Percentiles rank a stretch among this genome's conserved stretches.
Conservation (phyloP, 1,140 invertebrate genomes). For the Ylistrum balloti region DNA sequence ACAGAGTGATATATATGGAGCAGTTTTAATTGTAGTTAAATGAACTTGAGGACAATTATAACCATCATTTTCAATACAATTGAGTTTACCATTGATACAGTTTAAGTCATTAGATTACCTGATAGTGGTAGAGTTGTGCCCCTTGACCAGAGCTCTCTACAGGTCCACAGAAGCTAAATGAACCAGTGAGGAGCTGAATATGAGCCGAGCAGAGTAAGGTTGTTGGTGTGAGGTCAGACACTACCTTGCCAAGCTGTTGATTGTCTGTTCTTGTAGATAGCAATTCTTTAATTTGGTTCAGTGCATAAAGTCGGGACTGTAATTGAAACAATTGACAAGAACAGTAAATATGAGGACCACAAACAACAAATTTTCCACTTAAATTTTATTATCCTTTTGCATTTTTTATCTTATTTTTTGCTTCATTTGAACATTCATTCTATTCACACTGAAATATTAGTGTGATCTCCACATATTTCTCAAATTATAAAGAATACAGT, state of each 20-base stretch:
- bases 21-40: too few relatives aligned
- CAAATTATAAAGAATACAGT: too few relatives aligned
- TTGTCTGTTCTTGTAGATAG: slow-evolving; percentile 81
- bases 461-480: too few relatives aligned
- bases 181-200: slow-evolving; percentile 85
- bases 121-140: slow-evolving; percentile 79
- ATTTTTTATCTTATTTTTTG: too few relatives aligned
- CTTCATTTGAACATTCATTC: too few relatives aligned
- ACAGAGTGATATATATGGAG: too few relatives aligned
- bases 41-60: too few relatives aligned
- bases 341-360: slow-evolving; percentile 37
- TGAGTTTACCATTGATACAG: too few relatives aligned
- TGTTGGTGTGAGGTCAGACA: slow-evolving; percentile 63
- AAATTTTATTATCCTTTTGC: too few relatives aligned
- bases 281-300: slow-evolving; percentile 83
- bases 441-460: too few relatives aligned
- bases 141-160: slow-evolving; percentile 57
- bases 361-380: too few relatives aligned
- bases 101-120: slow-evolving; percentile 64
- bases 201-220: slow-evolving; percentile 83
- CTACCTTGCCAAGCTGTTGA: slow-evolving; percentile 60
- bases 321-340: slow-evolving; percentile 46
- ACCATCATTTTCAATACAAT: too few relatives aligned
- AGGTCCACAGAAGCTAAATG: slow-evolving; percentile 84
- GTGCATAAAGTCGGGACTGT: slow-evolving; percentile 83